Percentiles rank a stretch among this genome's conserved stretches.
phyloP scores from a whole-genome alignment of 2,113 vertebrate species.

The Plotosus lineatus region DNA sequence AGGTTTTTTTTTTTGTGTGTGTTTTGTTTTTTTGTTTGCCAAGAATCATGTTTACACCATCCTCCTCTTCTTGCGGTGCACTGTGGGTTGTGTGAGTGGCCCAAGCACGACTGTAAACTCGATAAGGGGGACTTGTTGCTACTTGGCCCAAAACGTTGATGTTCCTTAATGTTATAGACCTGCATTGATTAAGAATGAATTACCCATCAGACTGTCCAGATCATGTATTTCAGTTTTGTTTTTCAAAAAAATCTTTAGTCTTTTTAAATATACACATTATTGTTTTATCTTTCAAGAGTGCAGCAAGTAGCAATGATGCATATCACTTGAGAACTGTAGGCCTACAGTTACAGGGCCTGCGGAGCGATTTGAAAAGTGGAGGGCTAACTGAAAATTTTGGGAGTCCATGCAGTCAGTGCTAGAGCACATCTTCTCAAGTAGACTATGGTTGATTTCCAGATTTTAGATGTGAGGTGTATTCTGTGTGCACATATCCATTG shows the following conservation, averaged over 20 bases:
- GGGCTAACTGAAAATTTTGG: no score
- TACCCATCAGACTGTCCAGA: conserved; percentile 3
- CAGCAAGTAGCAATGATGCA: conserved; percentile 32
- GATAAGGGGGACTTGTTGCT: conserved; percentile 3
- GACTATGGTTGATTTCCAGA: no score
- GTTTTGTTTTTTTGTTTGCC: conserved; percentile 57
- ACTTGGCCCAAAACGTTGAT: background rate
- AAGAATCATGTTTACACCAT: conserved; percentile 63
- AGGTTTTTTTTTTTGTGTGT: conserved; percentile 13
- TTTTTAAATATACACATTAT: conserved; percentile 31
- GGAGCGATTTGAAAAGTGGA: no score
- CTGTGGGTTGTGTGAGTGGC: conserved; percentile 25
- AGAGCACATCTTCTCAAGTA: no score
- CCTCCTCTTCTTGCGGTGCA: conserved; percentile 7
- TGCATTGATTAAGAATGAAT: background rate
- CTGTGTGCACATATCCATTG: no score
- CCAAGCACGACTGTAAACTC: conserved; percentile 28
- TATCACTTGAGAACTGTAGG: conserved; percentile 21
- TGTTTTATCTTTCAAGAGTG: conserved; percentile 37
- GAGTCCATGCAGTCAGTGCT: no score
- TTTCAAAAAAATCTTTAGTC: background rate
- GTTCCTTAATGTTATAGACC: conserved; percentile 11
- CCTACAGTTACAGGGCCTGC: no score
- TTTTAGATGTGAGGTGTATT: no score
- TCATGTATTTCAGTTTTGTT: conserved; percentile 8